Percentiles rank a stretch among this genome's conserved stretches.
These are phyloP conservation scores for Oncorhynchus tshawytscha DNA, from an alignment of 2,113 vertebrate species.

Conservation along the genomic window DNA sequence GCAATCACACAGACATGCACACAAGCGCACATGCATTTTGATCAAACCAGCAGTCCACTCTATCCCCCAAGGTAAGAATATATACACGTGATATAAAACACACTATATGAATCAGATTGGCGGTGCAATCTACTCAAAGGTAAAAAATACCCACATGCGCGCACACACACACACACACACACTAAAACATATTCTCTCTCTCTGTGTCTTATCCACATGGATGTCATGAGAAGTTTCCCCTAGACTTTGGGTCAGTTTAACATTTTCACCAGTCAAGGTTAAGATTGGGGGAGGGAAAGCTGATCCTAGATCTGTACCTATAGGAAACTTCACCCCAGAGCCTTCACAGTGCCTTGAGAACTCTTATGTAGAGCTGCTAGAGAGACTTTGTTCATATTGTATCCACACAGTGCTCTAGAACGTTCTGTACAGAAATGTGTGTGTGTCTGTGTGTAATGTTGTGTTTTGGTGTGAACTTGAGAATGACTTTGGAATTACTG, in stretches of 20 bases:
- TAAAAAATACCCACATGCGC: not conserved
- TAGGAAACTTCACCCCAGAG: too few species aligned
- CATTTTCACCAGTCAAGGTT: too few species aligned
- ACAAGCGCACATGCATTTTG: not conserved
- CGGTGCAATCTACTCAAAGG: not conserved
- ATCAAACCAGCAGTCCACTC: not conserved
- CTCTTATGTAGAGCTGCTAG: not conserved
- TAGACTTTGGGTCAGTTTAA: not conserved
- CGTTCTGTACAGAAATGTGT: not conserved
- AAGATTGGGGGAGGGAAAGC: too few species aligned
- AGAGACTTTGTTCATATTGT: not conserved
- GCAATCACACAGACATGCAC: not conserved
- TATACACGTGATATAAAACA: too few species aligned
- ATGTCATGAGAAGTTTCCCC: not conserved
- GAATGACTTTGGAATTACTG: not conserved
- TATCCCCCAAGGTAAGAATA: too few species aligned
- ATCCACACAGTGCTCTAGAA: not conserved
- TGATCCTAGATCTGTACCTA: too few species aligned
- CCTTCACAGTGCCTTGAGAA: not conserved
- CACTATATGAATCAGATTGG: too few species aligned
- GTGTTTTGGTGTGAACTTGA: not conserved
- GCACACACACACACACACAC: not conserved
- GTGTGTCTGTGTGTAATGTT: not conserved
- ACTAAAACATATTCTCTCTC: not conserved
- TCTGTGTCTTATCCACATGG: not conserved